Evolutionary conservation across 2,113 vertebrate genomes (phyloP).

Genomic region (Spilogale gracilis): DNA sequence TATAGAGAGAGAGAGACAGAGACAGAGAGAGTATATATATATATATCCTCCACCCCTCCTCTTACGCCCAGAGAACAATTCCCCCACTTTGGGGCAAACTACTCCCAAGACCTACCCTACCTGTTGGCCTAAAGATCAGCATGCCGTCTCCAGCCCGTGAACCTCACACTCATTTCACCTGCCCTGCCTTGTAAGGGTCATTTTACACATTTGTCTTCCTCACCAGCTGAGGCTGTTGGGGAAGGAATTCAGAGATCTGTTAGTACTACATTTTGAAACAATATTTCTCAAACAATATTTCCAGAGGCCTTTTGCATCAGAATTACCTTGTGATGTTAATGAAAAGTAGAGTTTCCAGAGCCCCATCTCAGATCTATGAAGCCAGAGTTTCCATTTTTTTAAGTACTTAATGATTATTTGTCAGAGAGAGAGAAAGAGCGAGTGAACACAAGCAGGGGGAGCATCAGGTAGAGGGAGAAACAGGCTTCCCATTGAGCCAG

Average conservation of each 20-base stretch:
- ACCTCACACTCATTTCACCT: background rate
- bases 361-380: background rate
- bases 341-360: background rate
- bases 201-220: background rate
- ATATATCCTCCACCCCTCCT: background rate
- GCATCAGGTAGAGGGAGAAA: too few relatives aligned
- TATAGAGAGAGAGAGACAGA: too few relatives aligned
- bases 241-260: background rate
- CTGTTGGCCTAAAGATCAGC: background rate
- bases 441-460: too few relatives aligned
- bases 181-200: background rate
- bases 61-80: background rate
- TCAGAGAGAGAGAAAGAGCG: too few relatives aligned
- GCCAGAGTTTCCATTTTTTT: background rate
- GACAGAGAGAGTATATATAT: background rate
- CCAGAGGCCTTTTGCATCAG: background rate
- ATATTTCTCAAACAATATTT: constrained; percentile 25
- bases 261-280: background rate
- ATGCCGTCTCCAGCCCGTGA: background rate
- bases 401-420: too few relatives aligned
- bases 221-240: background rate
- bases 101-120: background rate
- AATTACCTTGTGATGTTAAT: background rate
- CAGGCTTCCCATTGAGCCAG: too few relatives aligned
- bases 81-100: background rate